Conservation (phyloP, 2,113 vertebrate species). For the Rostratula benghalensis region DNA sequence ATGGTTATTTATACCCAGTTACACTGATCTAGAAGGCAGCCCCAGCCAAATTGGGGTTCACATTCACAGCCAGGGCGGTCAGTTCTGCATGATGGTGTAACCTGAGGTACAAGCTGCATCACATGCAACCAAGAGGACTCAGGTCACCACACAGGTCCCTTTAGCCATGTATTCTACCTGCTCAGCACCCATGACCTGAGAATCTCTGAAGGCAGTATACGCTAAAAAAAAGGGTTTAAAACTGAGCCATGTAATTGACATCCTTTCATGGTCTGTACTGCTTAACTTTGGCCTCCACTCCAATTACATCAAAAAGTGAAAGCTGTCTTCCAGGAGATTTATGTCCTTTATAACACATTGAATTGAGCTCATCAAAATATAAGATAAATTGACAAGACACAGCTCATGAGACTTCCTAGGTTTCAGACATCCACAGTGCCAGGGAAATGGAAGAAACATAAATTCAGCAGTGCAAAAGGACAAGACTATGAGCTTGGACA, state of each 20-base stretch:
- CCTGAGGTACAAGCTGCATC: not conserved
- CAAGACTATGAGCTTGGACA: not conserved
- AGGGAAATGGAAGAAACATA: not conserved
- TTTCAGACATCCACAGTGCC: not conserved
- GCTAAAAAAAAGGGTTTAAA: not conserved
- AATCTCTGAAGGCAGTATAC: not conserved
- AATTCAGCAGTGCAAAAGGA: not conserved
- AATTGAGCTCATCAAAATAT: not conserved
- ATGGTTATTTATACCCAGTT: not conserved
- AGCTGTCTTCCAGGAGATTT: not conserved
- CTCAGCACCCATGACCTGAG: not conserved
- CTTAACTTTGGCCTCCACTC: not conserved
- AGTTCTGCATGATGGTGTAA: not conserved
- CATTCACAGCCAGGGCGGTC: not conserved
- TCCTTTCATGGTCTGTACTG: not conserved
- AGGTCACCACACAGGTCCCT: not conserved
- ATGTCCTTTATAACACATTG: not conserved
- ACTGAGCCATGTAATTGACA: not conserved
- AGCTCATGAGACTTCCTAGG: not conserved
- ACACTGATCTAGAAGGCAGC: not conserved
- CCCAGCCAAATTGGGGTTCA: rapidly evolving
- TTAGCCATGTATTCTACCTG: not conserved
- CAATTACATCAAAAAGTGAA: not conserved
- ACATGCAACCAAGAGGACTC: not conserved
- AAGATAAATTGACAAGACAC: not conserved